These are phyloP conservation scores for Sinopyrophorus schimmeli DNA, from an alignment of 2,888 invertebrate genomes.

Conservation along the genomic window DNA sequence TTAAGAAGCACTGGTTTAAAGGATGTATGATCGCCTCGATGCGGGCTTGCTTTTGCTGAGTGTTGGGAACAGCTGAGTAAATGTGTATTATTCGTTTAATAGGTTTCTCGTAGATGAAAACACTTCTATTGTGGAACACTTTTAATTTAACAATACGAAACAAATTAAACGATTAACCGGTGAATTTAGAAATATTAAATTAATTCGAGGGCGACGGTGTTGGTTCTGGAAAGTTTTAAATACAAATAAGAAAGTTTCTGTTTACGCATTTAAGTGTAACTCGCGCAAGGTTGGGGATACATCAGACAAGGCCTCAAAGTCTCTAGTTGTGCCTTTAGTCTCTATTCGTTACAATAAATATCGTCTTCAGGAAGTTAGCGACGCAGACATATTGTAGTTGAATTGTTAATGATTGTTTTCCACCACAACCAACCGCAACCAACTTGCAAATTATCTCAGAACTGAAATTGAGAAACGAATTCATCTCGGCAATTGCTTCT, in stretches of 20 bases:
- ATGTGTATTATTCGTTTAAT: conserved; percentile 16
- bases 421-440: conserved; percentile 39
- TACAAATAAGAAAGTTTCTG: too few species aligned
- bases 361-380: conserved; percentile 41
- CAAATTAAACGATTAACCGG: too few species aligned
- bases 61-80: conserved; percentile 18
- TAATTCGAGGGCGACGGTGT: too few species aligned
- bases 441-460: conserved; percentile 42
- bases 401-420: conserved; percentile 47
- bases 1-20: too few species aligned
- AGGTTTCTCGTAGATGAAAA: conserved; percentile 10
- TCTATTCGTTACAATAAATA: conserved; percentile 41
- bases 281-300: too few species aligned
- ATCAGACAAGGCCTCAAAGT: conserved; percentile 23
- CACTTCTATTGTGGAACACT: too few species aligned
- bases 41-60: conserved; percentile 22
- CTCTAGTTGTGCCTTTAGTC: conserved; percentile 34
- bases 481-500: conserved; percentile 19
- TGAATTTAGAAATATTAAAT: too few species aligned
- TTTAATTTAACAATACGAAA: too few species aligned
- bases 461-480: conserved; percentile 23
- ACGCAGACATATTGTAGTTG: conserved; percentile 43
- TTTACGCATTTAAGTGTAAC: too few species aligned
- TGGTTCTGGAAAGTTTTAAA: too few species aligned
- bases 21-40: conserved; percentile 18